Base-by-base conservation (phyloP, 2,888 invertebrate genomes). In the Eugnorisma glareosa region DNA sequence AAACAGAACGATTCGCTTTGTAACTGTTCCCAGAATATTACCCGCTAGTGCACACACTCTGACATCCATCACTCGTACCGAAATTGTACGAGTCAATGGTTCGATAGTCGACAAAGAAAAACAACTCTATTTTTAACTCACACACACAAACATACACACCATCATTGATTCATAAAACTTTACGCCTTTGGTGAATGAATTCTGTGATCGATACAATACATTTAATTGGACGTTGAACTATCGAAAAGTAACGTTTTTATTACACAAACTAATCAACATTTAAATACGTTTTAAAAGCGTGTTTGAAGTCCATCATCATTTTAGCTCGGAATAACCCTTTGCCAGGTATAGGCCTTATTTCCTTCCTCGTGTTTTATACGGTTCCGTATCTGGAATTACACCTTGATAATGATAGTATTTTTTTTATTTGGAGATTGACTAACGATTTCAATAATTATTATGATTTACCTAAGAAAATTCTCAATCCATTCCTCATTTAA, bases 81-180 rank as follows among this genome's bases (percentile, higher is more conserved):
- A 63, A 45, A 63, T 75, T 43, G 35, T 64, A 57, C 21, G 28
- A 81, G 82, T 54, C 57, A 67, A 57, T 82, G 43, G 40, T 67
- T 63, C 54, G 43, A 64, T 64, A 68, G 72, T 71, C 51, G 31
- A 69, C 79, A 45, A 67, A 70, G 66, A 51, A 77, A 78, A 67
- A 67, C 64, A 43, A 40, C 13, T 75, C 76, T 68, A 82, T 82
- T 82, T 61, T 57, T 63, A 70, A n/a, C n/a, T n/a, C 37, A 64
- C 67, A 61, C 28, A 51, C 66, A 43, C 45, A 69, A 70, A 37
- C 37, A 48, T 7, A 67, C 57, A 61, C 45, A 35, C 48, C 61
- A 67, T 79, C 83, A 69, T 63, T 73, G 73, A 83, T 79, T 74
- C 74, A 79, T 73, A 59, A 67, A 73, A 68, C 40, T 67, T 72